These are phyloP conservation scores for Meriones unguiculatus DNA, from an alignment of 2,113 vertebrate genomes.

Conservation along the genomic window DNA sequence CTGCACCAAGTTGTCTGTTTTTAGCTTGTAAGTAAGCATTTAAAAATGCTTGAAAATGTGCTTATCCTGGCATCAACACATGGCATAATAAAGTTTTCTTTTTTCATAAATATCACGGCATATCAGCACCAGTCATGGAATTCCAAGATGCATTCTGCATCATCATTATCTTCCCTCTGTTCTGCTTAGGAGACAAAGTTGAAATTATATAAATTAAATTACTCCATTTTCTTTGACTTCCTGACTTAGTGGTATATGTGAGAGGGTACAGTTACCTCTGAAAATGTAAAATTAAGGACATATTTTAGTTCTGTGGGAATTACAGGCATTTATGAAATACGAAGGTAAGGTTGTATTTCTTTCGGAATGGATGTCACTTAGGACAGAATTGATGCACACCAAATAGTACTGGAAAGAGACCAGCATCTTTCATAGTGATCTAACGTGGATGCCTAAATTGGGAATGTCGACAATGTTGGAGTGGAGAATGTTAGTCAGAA, in stretches of 20 bases:
- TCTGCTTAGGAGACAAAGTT: slow-evolving; percentile 50
- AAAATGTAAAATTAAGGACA: slow-evolving; percentile 22
- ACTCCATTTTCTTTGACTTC: slow-evolving; percentile 41
- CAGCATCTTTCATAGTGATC: not conserved
- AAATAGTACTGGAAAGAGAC: not conserved
- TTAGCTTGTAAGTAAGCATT: slow-evolving; percentile 63
- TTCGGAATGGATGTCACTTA: not conserved
- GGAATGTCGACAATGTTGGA: not conserved
- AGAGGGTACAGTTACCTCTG: slow-evolving; percentile 1
- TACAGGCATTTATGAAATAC: not conserved
- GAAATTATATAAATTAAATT: slow-evolving; percentile 60
- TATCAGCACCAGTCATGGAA: slow-evolving; percentile 21
- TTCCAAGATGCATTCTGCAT: not conserved
- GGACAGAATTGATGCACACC: not conserved
- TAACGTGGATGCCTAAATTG: not conserved
- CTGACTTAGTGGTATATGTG: not conserved
- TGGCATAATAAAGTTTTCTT: slow-evolving; percentile 29
- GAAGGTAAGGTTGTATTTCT: not conserved
- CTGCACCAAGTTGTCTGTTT: not conserved
- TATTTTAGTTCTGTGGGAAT: not conserved
- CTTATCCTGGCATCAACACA: slow-evolving; percentile 53
- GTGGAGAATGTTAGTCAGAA: not conserved
- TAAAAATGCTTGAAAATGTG: slow-evolving; percentile 59
- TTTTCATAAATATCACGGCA: slow-evolving; percentile 45
- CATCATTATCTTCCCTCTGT: slow-evolving; percentile 18